Evolutionary conservation across 2,888 invertebrate species (phyloP).

Genomic region (Thysanoteuthis rhombus): DNA sequence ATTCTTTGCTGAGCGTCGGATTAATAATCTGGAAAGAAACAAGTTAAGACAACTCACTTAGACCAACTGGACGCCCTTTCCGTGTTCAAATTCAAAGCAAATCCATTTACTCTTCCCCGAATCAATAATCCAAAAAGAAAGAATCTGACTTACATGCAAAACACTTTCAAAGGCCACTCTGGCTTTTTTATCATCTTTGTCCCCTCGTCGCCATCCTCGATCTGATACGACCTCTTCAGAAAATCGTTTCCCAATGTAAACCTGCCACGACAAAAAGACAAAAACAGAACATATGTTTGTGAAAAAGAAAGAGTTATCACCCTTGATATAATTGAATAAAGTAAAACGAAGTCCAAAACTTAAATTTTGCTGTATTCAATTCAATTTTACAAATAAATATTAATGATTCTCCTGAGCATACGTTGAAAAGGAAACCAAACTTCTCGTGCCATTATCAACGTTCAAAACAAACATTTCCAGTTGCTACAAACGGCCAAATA

Average conservation of each 20-base stretch:
- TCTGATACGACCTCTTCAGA: constrained; percentile 52
- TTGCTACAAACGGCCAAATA: no score
- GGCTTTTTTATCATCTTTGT: constrained; percentile 55
- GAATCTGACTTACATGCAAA: constrained; percentile 58
- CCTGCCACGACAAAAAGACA: constrained; percentile 43
- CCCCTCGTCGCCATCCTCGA: constrained; percentile 57
- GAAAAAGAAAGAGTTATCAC: not conserved
- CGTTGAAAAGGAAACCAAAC: no score
- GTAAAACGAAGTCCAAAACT: no score
- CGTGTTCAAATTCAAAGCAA: not conserved
- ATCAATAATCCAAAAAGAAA: not conserved
- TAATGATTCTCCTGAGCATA: no score
- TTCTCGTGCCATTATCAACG: no score
- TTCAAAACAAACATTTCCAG: no score
- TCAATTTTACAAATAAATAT: no score
- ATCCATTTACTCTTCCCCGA: not conserved
- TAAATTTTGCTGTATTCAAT: no score
- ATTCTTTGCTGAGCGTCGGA: not conserved
- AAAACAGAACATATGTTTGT: no score
- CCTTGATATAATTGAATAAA: no score
- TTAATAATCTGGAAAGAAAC: not conserved
- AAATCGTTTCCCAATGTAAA: constrained; percentile 52
- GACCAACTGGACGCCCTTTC: no score
- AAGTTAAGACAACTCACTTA: not conserved
- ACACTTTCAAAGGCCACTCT: constrained; percentile 61